Evolutionary conservation across 2,797 vertebrate species (phyloP).

Genomic region (Furcifer pardalis): DNA sequence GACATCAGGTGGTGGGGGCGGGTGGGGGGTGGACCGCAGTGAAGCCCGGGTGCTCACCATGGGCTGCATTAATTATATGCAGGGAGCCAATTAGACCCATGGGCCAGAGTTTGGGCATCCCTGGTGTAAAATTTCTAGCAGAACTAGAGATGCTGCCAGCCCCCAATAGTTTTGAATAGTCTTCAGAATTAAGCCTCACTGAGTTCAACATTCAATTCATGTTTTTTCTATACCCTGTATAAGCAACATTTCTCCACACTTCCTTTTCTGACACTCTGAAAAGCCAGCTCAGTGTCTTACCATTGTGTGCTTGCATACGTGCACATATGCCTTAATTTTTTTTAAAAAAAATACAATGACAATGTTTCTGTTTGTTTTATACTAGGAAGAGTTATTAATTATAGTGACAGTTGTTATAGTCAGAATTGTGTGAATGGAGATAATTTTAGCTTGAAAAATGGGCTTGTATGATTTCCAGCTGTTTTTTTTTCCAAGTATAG

Average conservation of each 20-base stretch:
- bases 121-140: too few species aligned
- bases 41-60: too few species aligned
- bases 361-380: too few species aligned
- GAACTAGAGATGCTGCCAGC: background rate
- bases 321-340: background rate
- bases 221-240: too few species aligned
- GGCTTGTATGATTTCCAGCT: conserved; percentile 7
- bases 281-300: background rate
- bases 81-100: too few species aligned
- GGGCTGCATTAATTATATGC: too few species aligned
- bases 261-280: too few species aligned
- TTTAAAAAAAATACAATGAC: background rate
- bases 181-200: background rate
- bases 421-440: conserved; percentile 52
- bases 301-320: background rate
- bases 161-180: background rate
- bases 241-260: background rate
- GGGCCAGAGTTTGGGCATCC: too few species aligned
- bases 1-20: too few species aligned
- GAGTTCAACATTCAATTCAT: too few species aligned
- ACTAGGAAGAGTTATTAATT: conserved; percentile 39
- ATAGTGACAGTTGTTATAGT: conserved; percentile 43
- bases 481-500: background rate
- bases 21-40: too few species aligned
- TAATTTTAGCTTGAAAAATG: conserved; percentile 42